These are phyloP conservation scores for Streptopelia turtur DNA, from an alignment of 2,797 vertebrate genomes.

Conservation along the genomic window DNA sequence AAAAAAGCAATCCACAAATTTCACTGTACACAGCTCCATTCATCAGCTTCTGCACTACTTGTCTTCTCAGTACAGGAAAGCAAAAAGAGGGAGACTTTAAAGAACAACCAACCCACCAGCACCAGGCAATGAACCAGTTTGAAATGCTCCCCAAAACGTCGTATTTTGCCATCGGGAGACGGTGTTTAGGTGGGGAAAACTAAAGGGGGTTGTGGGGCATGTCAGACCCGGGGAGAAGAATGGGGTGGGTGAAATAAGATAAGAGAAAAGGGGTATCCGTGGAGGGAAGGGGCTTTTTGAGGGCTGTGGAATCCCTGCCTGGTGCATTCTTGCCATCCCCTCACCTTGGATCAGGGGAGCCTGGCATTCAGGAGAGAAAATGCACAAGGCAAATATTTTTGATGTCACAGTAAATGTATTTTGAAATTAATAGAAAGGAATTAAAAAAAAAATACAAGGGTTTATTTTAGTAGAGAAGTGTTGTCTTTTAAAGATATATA, in stretches of 20 bases:
- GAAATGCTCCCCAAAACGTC: background rate
- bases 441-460: conserved; percentile 35
- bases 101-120: conserved; percentile 81
- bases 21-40: conserved; percentile 74
- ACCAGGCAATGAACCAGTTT: background rate
- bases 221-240: background rate
- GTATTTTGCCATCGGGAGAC: background rate
- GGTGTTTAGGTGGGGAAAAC: background rate
- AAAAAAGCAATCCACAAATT: conserved; percentile 69
- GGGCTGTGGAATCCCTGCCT: background rate
- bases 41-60: conserved; percentile 73
- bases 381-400: conserved; percentile 79
- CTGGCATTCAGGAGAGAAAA: background rate
- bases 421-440: conserved; percentile 58
- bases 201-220: background rate
- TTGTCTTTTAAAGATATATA: conserved; percentile 52
- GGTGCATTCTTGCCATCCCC: background rate
- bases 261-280: background rate
- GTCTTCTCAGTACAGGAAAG: conserved; percentile 74
- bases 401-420: conserved; percentile 77
- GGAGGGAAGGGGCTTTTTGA: background rate
- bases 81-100: conserved; percentile 77
- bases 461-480: conserved; percentile 77
- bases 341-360: background rate
- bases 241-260: background rate